Base-by-base conservation (phyloP, 2,113 vertebrate species). In the Dinomys branickii region DNA sequence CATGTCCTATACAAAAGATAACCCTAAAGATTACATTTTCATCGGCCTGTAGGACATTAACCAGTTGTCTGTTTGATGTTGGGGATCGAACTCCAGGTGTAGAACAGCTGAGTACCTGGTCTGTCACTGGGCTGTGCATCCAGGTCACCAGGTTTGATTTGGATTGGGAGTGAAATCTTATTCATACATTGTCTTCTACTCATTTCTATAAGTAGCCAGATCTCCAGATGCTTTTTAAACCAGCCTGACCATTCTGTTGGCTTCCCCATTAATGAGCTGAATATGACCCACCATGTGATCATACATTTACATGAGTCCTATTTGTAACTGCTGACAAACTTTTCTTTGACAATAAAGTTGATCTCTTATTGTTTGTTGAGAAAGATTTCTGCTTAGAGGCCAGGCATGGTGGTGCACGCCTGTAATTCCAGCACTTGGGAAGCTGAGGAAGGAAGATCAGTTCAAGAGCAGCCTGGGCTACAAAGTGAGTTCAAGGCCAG, bases 321-420 rank as follows among this genome's bases (percentile, higher is more conserved):
- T 83, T 93, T 93, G 81, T 67, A 95, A 30, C 81, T 86, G 73
- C 73, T 85, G 71, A 73, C 86, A 91, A 90, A 71, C 67, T 80
- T 50, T 12, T 41, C 33, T 75, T 90, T 77, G 65, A 93, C 56
- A 89, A 47, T 77, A 26, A 52, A 95, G 90, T 87, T 63, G 38
- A 67, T 86, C 44, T 92, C 44, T 83, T 88, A 47, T 54, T 86
- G 7, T 93, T 94, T 94, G 67, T 17, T 77, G 84, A 77, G 52
- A 61, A 83, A 78, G 7, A 61, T 75, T 95, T 69, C 83, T 77
- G 8, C 67, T 41, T 82, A 47, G 83, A 94, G 47, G 5, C 47
- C 9, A 9, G 47, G 9, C 9, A 50, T 50, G 47, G 47, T 50
- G 47, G 47, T 50, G 47, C 47, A 50, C 47, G 9, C 47, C 47